Percentiles rank a stretch among this genome's conserved stretches.
Conservation (phyloP, 1,140 invertebrate species). For the Elymnias hypermnestra region DNA sequence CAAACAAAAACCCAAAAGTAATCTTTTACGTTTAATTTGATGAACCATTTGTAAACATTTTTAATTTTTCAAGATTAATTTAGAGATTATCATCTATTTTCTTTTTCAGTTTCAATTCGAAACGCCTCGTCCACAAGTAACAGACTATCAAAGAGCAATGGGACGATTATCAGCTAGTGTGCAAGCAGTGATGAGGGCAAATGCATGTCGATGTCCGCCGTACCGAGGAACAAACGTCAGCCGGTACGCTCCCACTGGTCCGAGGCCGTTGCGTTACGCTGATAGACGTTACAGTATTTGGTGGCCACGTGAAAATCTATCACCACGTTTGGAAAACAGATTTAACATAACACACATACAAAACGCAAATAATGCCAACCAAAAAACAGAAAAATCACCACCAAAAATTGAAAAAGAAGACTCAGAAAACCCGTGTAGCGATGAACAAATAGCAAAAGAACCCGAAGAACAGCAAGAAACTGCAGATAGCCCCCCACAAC, state of each 20-base stretch:
- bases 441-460: slow-evolving; percentile 18
- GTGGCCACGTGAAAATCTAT: slow-evolving; percentile 51
- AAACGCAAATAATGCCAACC: slow-evolving; percentile 1
- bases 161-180: slow-evolving; percentile 52
- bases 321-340: slow-evolving; percentile 31
- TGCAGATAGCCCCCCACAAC: slow-evolving; percentile 21
- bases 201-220: slow-evolving; percentile 42
- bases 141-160: slow-evolving; percentile 47
- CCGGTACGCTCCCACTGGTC: slow-evolving; percentile 56
- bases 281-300: slow-evolving; percentile 47
- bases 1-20: too few relatives aligned
- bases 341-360: slow-evolving; percentile 11
- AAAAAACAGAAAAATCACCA: slow-evolving; percentile 7
- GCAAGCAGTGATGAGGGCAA: slow-evolving; percentile 50
- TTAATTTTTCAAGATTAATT: too few relatives aligned
- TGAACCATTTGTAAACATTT: too few relatives aligned
- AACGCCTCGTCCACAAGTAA: slow-evolving; percentile 35
- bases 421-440: slow-evolving; percentile 13
- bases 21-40: too few relatives aligned
- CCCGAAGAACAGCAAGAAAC: slow-evolving; percentile 17
- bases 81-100: too few relatives aligned
- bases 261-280: slow-evolving; percentile 39
- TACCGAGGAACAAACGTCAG: slow-evolving; percentile 58
- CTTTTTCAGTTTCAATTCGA: slow-evolving; percentile 63
- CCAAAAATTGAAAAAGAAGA: slow-evolving; percentile 23